Evolutionary conservation across 2,888 invertebrate species (phyloP), one percentile per base, ranked within the genome.

Genomic region (Tipula unca): DNA sequence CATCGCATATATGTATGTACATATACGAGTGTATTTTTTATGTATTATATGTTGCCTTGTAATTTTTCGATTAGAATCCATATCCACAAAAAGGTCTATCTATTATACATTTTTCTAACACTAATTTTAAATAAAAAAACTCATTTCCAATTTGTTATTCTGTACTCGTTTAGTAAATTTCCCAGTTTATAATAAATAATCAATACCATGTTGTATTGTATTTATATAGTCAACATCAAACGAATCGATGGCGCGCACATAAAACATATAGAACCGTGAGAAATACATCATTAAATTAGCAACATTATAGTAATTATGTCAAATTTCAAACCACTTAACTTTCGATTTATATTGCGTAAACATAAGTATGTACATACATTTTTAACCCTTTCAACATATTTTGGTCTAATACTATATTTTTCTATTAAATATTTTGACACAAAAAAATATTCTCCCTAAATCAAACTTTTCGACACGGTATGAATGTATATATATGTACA

Each of bases 241-340:
- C 69, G 69, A 69, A 14, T n/a, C 48, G 42, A 42, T n/a, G n/a
- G 69, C 69, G 25, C 8, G 69, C 10, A 13, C 25, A 10, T n/a
- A n/a, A 42, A 3, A 69, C 10, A 69, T 10, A 69, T 10, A 8
- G 2, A 69, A 69, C 69, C 83, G 83, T 83, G 83, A 83, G 83
- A 83, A 83, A 83, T 83, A 83, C 35, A 29, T 83, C 83, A 83
- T 83, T 83, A 83, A 83, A 83, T 83, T 32, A 83, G 35, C 35
- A 32, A 29, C 83, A 83, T 29, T 8, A 82, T 29, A 14, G n/a
- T 14, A 6, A 29, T 29, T 83, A 32, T 83, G 29, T 83, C 83
- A 83, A 83, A 83, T 83, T 83, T 83, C 83, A 83, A 83, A 29
- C 83, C 83, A 83, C 83, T 83, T 83, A 83, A 83, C 83, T n/a